Percentiles rank a stretch among this genome's conserved stretches.
Evolutionary conservation across 1,140 invertebrate species (phyloP).

Genomic region (Drosophila kurseongensis): DNA sequence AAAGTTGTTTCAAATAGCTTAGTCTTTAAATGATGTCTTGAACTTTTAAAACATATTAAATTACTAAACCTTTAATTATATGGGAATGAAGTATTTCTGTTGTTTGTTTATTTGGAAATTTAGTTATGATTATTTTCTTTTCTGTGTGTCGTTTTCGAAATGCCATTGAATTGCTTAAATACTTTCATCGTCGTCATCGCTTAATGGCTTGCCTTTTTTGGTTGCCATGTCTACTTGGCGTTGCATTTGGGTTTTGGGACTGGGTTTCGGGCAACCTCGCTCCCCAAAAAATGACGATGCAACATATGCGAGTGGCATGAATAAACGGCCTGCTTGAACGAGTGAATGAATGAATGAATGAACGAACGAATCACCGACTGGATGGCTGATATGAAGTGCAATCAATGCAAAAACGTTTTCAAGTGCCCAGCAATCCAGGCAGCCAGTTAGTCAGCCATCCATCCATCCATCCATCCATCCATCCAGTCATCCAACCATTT

Average conservation of each 20-base stretch:
- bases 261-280: background rate
- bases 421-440: conserved; percentile 47
- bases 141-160: conserved; percentile 49
- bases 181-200: conserved; percentile 58
- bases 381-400: conserved; percentile 77
- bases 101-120: no score
- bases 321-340: conserved; percentile 60
- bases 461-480: conserved; percentile 5
- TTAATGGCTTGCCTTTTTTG: conserved; percentile 69
- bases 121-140: background rate
- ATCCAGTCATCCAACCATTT: conserved; percentile 8
- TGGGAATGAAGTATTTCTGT: no score
- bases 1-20: no score
- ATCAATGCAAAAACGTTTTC: conserved; percentile 82
- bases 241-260: background rate
- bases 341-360: conserved; percentile 38
- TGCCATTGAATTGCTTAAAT: conserved; percentile 83
- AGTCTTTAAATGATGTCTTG: no score
- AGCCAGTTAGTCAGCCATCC: conserved; percentile 2
- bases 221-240: conserved; percentile 53
- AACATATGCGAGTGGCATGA: conserved; percentile 77
- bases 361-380: conserved; percentile 21
- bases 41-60: no score
- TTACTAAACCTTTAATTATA: no score
- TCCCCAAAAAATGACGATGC: conserved; percentile 44